Evolutionary conservation across 2,113 vertebrate genomes (phyloP), one percentile per base, ranked within the genome.

Genomic region (Tragulus kanchil): DNA sequence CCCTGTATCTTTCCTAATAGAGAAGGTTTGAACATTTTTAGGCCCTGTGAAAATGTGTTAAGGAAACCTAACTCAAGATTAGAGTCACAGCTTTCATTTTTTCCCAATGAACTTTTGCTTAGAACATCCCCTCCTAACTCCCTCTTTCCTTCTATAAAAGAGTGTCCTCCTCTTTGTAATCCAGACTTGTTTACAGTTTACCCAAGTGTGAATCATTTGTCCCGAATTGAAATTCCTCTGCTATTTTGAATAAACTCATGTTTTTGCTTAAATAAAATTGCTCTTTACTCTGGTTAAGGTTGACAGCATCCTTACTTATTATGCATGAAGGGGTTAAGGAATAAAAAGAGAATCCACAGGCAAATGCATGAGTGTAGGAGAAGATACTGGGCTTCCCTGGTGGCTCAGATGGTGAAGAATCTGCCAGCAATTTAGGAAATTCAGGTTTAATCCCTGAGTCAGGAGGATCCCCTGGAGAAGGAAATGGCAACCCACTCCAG

Each of bases 1-100:
- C 48, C 50, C n/a, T 25, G 54, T 42, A 36, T 36, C 78, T 62
- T 96, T 71, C 11, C 26, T 84, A 88, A 62, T 65, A 81, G 56
- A 93, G 91, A 95, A 59, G 28, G n/a, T 75, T 25, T 94, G 62
- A 77, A 77, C 81, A 84, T 36, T 48, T 42, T 90, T 71, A 95
- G 84, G 6, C 15, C 56, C 26, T 25, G 13, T 36, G 21, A 82
- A 82, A 82, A 82, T 42, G 54, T 58, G n/a, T 58, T 82, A 82
- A 21, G 54, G 31, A 58, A 25, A 82, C 54, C 54, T 82, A 82
- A 82, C 31, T 58, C 78, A 82, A 82, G n/a, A 23, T 58, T 58
- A 58, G 21, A 82, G 12, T 58, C 23, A 2, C 31, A 25, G 6
- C 4, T 8, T 42, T 45, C 58, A 10, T 26, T 61, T 61, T 83